Conservation (phyloP, 1,140 invertebrate species). For the Zaprionus tsacasi region DNA sequence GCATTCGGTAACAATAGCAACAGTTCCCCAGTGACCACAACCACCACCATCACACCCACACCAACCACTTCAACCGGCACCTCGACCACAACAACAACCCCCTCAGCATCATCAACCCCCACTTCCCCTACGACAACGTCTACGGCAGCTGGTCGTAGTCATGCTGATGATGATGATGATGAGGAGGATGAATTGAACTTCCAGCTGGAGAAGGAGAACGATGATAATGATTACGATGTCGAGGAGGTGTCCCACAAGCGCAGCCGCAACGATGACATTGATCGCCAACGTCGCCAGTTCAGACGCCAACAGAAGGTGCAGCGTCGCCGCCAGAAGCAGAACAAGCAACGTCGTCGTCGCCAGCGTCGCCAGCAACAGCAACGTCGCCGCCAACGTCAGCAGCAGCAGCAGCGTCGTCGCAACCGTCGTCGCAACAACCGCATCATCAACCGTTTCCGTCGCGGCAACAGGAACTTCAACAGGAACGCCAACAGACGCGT, state of each 20-base stretch:
- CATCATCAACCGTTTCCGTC: slow-evolving; percentile 55
- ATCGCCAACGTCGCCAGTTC: slow-evolving; percentile 51
- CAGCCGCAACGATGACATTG: slow-evolving; percentile 35
- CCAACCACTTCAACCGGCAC: slow-evolving; percentile 23
- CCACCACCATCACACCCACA: slow-evolving; percentile 22
- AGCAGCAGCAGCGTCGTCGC: slow-evolving; percentile 55
- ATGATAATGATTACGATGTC: slow-evolving; percentile 17
- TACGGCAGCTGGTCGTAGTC: slow-evolving; percentile 7
- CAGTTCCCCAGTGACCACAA: slow-evolving; percentile 6
- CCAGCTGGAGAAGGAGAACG: slow-evolving; percentile 14
- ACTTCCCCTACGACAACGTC: slow-evolving; percentile 12
- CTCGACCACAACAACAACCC: neutral
- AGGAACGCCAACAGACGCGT: slow-evolving; percentile 36
- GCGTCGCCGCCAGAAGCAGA: slow-evolving; percentile 54
- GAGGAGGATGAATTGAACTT: slow-evolving; percentile 16
- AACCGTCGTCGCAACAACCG: slow-evolving; percentile 53
- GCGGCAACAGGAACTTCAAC: slow-evolving; percentile 44
- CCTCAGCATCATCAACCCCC: slow-evolving; percentile 21
- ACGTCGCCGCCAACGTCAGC: slow-evolving; percentile 60
- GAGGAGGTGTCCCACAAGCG: slow-evolving; percentile 23
- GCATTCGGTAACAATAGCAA: slow-evolving; percentile 23
- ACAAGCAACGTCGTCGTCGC: slow-evolving; percentile 52
- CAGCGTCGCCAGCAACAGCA: slow-evolving; percentile 60
- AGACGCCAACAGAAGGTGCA: slow-evolving; percentile 48
- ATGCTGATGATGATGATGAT: slow-evolving; percentile 13